Conservation (phyloP, 2,113 vertebrate genomes). For the Trogon melanurus region DNA sequence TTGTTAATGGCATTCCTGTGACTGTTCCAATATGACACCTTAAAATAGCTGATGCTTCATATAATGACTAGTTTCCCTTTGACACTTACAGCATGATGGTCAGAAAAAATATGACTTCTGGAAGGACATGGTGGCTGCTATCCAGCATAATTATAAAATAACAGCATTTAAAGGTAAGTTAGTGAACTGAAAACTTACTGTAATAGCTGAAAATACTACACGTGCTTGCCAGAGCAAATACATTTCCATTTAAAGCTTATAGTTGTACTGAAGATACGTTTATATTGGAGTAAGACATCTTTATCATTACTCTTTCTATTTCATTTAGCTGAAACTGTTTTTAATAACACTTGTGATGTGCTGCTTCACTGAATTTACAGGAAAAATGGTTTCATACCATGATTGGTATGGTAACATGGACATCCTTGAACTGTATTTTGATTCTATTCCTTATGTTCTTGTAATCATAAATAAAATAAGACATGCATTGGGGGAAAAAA, state of each 20-base stretch:
- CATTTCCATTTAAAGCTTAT: neutral
- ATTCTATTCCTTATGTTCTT: neutral
- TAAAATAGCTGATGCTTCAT: neutral
- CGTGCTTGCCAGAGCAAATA: neutral
- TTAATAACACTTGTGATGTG: neutral
- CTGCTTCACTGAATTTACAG: neutral
- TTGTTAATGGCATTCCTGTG: neutral
- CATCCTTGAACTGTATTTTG: neutral
- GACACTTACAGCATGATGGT: conserved; percentile 78
- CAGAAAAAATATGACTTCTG: conserved; percentile 91
- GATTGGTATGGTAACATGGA: neutral
- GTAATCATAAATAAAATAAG: neutral
- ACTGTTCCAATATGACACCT: neutral
- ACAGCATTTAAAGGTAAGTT: conserved; percentile 93
- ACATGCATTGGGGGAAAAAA: neutral
- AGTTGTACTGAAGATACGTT: neutral
- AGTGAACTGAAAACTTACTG: neutral
- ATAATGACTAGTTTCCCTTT: conserved; percentile 31
- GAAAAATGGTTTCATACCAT: neutral
- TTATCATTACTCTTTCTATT: neutral
- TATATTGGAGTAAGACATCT: neutral
- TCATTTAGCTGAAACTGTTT: neutral
- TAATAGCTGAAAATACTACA: neutral
- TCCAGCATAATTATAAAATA: conserved; percentile 96
- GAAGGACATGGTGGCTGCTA: conserved; percentile 92